phyloP scores from a whole-genome alignment of 1,140 invertebrate species.

The Episyrphus balteatus region DNA sequence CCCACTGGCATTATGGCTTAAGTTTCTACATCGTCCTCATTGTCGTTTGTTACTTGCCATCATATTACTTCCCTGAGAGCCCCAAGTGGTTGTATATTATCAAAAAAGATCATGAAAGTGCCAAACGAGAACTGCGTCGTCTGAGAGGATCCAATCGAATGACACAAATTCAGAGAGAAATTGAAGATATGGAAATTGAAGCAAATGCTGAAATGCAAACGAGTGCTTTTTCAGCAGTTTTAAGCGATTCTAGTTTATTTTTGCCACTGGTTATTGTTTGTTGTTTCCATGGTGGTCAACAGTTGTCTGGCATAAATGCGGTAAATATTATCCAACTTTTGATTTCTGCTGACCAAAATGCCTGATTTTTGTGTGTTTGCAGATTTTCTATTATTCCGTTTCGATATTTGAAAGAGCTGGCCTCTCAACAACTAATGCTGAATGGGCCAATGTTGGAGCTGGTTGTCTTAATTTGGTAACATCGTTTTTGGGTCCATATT shows the following conservation, averaged over 20 bases:
- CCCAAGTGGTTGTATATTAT: conserved; percentile 72
- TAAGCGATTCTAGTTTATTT: conserved; percentile 43
- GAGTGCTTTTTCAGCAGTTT: conserved; percentile 45
- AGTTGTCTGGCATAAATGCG: conserved; percentile 78
- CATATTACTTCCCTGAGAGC: conserved; percentile 67
- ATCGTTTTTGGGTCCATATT: conserved; percentile 46
- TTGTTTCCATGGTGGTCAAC: conserved; percentile 67
- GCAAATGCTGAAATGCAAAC: conserved; percentile 27
- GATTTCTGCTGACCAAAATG: neutral
- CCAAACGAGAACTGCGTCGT: conserved; percentile 36
- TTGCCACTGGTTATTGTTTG: conserved; percentile 61
- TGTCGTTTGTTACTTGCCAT: conserved; percentile 44
- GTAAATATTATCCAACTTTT: conserved; percentile 39
- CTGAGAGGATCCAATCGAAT: conserved; percentile 16
- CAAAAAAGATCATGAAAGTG: conserved; percentile 47
- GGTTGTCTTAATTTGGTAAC: conserved; percentile 56
- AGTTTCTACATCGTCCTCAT: conserved; percentile 49
- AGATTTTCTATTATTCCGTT: conserved; percentile 69
- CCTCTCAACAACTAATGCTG: conserved; percentile 40
- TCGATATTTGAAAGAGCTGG: conserved; percentile 53
- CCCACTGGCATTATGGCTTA: conserved; percentile 58
- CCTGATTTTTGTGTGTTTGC: conserved; percentile 2
- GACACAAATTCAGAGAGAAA: conserved; percentile 38
- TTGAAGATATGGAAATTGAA: conserved; percentile 33
- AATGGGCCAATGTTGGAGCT: conserved; percentile 58